These are phyloP conservation scores for Lytechinus variegatus DNA, from an alignment of 35 echinoderm and acorn worm genomes.

Conservation along the genomic window DNA sequence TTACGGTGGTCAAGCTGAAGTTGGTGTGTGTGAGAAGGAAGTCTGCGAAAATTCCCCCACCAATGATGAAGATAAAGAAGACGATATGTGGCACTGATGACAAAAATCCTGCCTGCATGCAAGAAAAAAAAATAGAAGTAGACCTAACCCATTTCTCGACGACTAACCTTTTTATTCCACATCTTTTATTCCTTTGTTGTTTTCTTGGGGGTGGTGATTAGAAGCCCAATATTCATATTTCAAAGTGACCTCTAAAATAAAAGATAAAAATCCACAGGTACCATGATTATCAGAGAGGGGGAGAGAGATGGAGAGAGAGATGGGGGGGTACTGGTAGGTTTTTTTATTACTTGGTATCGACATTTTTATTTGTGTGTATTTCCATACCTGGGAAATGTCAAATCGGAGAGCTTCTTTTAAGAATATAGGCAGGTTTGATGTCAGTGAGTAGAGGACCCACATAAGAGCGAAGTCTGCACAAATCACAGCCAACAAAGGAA, in stretches of 20 bases:
- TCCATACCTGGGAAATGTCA: not conserved
- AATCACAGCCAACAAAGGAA: not conserved
- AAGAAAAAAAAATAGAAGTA: not conserved
- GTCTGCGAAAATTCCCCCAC: not conserved
- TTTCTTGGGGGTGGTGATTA: too few species aligned
- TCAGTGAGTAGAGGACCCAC: not conserved
- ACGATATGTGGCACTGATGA: not conserved
- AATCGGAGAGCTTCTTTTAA: constrained; percentile 28
- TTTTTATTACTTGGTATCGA: too few species aligned
- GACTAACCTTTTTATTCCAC: too few species aligned
- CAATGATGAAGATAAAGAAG: not conserved
- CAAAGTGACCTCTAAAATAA: too few species aligned
- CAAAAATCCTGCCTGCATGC: not conserved
- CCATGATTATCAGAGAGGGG: too few species aligned
- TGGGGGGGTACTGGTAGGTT: too few species aligned
- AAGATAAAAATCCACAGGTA: too few species aligned
- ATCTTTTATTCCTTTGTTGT: too few species aligned
- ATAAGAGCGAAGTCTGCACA: not conserved
- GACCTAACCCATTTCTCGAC: not conserved
- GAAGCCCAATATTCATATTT: too few species aligned
- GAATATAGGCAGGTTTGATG: constrained; percentile 29
- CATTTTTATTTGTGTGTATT: not conserved
- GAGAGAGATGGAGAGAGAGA: too few species aligned
- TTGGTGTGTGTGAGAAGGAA: not conserved
- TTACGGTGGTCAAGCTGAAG: not conserved